Evolutionary conservation across 2,797 vertebrate species (phyloP).

Genomic region (Lemur catta): DNA sequence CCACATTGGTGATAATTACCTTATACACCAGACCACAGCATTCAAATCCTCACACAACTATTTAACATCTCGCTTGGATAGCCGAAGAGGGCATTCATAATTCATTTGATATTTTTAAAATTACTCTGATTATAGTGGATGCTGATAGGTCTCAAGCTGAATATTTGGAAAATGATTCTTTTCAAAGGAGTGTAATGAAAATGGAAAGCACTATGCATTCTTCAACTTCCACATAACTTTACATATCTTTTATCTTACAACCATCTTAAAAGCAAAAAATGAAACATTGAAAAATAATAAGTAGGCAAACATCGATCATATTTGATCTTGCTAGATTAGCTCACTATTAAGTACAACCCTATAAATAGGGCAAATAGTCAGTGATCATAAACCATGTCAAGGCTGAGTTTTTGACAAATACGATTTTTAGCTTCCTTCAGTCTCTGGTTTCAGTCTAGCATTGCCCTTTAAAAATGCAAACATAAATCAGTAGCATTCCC

Average conservation of each 20-base stretch:
- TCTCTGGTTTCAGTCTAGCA: slow-evolving; percentile 29
- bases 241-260: slow-evolving; percentile 32
- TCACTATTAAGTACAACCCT: slow-evolving; percentile 66
- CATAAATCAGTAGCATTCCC: slow-evolving; percentile 72
- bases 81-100: slow-evolving; percentile 43
- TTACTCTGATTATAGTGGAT: slow-evolving; percentile 46
- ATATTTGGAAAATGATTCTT: slow-evolving; percentile 57
- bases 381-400: slow-evolving; percentile 50
- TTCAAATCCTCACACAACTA: slow-evolving; percentile 16
- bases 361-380: slow-evolving; percentile 42
- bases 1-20: slow-evolving; percentile 21
- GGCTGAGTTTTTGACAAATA: slow-evolving; percentile 55
- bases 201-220: slow-evolving; percentile 10
- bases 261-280: slow-evolving; percentile 24
- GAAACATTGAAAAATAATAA: slow-evolving; percentile 49
- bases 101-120: slow-evolving; percentile 59
- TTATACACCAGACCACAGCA: neutral
- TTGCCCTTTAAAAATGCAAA: slow-evolving; percentile 63
- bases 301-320: slow-evolving; percentile 44
- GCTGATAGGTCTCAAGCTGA: slow-evolving; percentile 33
- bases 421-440: slow-evolving; percentile 65
- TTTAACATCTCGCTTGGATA: neutral
- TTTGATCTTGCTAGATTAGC: slow-evolving; percentile 56
- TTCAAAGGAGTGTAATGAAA: slow-evolving; percentile 50
- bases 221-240: neutral